Base-by-base conservation (phyloP, 2,113 vertebrate species). In the Cyanoderma ruficeps region DNA sequence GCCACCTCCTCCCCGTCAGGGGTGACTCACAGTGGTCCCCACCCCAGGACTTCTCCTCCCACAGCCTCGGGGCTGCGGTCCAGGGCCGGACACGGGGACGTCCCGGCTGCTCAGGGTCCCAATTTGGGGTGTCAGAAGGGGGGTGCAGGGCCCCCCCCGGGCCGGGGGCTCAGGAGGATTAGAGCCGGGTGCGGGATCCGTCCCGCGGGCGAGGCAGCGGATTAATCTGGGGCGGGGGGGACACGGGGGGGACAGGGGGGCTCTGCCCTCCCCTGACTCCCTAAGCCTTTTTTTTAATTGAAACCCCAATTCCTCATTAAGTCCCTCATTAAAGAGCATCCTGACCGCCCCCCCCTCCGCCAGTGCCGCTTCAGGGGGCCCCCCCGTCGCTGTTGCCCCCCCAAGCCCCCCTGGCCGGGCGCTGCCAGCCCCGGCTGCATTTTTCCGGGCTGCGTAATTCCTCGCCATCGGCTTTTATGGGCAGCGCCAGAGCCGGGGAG, bases 381-480 rank as follows among this genome's bases (percentile, higher is more conserved):
- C 11, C 35, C 35, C 21, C 3, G 3, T 6, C 1, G 4, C 46
- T 12, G 44, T 4, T 30, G 56, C 50, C 49, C 63, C 52, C 81
- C 72, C 70, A 46, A 21, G 7, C 78, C 71, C 85, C 81, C 64
- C 22, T 27, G 20, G 27, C 61, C 18, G 9, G 44, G 44, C 9
- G 27, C 76, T 76, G 75, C 86, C 67, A 79, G 28, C 59, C 60
- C 47, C 6, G 3, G 68, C 55, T 31, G 72, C 91, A 96, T 96
- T 94, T 96, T 94, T 96, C 86, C n/a, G 7, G 79, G 89, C 93
- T 94, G 92, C 52, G 93, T 91, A 92, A 95, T 85, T 78, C 80
- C 63, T 65, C 7, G 30, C 78, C 30, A 84, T 94, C 42, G 31
- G 91, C 96, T 96, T 96, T 96, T 96, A 96, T 94, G 96, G 96